phyloP scores from a whole-genome alignment of 53 echinoderm and acorn worm genomes.

The Echinometra lucunter region DNA sequence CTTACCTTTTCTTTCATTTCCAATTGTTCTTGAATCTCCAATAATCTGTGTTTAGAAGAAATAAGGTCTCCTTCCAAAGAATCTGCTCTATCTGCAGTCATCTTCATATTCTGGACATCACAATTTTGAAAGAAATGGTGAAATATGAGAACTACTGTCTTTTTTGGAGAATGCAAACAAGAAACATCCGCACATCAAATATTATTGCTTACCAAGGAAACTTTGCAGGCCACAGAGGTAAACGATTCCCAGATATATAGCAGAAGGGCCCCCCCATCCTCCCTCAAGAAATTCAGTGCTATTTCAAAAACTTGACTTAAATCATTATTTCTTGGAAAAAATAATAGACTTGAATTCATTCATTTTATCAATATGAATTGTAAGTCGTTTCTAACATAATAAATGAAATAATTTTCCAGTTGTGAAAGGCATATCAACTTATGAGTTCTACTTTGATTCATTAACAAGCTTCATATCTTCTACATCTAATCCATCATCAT shows the following conservation, averaged over 20 bases:
- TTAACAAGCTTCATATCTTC: neutral
- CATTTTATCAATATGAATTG: too few relatives aligned
- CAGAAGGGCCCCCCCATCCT: too few relatives aligned
- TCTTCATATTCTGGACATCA: conserved; percentile 78
- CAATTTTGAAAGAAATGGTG: neutral
- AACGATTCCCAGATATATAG: neutral
- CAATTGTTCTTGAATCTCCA: conserved; percentile 91
- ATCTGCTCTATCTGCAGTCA: conserved; percentile 82
- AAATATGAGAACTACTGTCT: neutral
- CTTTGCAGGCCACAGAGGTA: neutral
- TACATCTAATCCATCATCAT: neutral
- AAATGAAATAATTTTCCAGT: too few relatives aligned
- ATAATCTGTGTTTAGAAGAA: conserved; percentile 85
- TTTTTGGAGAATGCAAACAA: neutral
- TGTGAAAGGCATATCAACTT: too few relatives aligned
- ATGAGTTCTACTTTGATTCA: too few relatives aligned
- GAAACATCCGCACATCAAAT: too few relatives aligned
- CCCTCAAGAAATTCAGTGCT: too few relatives aligned
- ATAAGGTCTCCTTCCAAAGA: conserved; percentile 79
- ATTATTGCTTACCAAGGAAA: neutral
- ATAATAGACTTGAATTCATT: too few relatives aligned
- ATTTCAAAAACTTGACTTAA: too few relatives aligned
- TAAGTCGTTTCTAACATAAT: too few relatives aligned
- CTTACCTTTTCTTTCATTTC: conserved; percentile 95
- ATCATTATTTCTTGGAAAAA: too few relatives aligned